Conservation (phyloP, 2,797 vertebrate genomes). For the Bradypus variegatus region DNA sequence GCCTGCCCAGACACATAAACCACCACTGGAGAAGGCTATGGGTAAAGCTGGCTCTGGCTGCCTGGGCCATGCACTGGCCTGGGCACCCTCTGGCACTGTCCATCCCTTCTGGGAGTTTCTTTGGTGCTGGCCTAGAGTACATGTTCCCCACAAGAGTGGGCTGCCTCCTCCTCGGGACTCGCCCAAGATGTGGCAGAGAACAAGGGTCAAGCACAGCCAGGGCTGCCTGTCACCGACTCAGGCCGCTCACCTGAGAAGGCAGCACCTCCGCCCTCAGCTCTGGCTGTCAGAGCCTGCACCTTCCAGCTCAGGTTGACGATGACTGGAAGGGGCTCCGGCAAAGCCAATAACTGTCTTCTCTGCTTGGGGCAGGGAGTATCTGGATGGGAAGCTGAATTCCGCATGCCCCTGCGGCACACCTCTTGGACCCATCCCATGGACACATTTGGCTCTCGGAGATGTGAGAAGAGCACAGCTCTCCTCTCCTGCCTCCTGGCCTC, state of each 20-base stretch:
- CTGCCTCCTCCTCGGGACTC: slow-evolving; percentile 34
- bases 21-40: not conserved
- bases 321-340: not conserved
- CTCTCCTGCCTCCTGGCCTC: not conserved
- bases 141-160: slow-evolving; percentile 29
- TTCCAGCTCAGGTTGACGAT: too few relatives aligned
- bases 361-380: not conserved
- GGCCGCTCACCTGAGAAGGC: not conserved
- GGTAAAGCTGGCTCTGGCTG: not conserved
- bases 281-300: not conserved
- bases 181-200: slow-evolving; percentile 51
- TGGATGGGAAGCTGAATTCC: not conserved
- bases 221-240: not conserved
- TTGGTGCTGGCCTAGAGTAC: not conserved
- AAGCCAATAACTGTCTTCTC: not conserved
- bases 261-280: rapidly evolving
- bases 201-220: not conserved
- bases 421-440: not conserved
- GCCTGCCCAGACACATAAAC: not conserved
- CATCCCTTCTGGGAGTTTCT: not conserved
- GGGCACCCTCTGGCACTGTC: not conserved
- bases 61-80: not conserved
- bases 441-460: not conserved
- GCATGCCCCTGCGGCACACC: not conserved
- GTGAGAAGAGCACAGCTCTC: not conserved